These are phyloP conservation scores for Actias luna DNA, from an alignment of 2,888 invertebrate species.

Conservation along the genomic window DNA sequence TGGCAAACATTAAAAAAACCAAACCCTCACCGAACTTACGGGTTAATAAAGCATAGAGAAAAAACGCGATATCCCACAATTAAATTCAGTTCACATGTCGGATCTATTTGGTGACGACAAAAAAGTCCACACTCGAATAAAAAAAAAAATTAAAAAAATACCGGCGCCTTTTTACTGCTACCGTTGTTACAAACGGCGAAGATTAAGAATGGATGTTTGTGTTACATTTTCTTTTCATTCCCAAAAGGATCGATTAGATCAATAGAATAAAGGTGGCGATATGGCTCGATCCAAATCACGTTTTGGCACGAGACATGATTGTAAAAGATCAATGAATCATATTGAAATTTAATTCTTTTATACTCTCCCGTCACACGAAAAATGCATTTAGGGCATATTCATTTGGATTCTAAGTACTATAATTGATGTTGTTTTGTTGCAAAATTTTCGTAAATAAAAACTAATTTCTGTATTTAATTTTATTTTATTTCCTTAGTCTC, in stretches of 20 bases:
- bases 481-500: too few species aligned
- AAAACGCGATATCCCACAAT: constrained; percentile 33
- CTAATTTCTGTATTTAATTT: too few species aligned
- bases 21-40: constrained; percentile 15
- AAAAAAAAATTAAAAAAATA: constrained; percentile 27
- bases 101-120: constrained; percentile 37
- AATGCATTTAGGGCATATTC: too few species aligned
- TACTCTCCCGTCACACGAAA: background rate
- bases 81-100: constrained; percentile 52
- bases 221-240: constrained; percentile 33
- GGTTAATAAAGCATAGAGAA: constrained; percentile 23
- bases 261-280: constrained; percentile 38
- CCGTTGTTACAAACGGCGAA: background rate
- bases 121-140: constrained; percentile 41
- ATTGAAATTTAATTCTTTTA: background rate
- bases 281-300: constrained; percentile 26
- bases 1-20: constrained; percentile 46
- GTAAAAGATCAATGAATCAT: constrained; percentile 3
- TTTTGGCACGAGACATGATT: constrained; percentile 38
- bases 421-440: too few species aligned
- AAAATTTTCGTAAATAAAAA: too few species aligned
- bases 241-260: constrained; percentile 35
- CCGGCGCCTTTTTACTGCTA: constrained; percentile 26
- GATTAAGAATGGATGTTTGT: constrained; percentile 17
- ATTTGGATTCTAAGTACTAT: too few species aligned